These are phyloP conservation scores for Paedocypris sp. DNA, from an alignment of 2,113 vertebrate species.

Conservation along the genomic window DNA sequence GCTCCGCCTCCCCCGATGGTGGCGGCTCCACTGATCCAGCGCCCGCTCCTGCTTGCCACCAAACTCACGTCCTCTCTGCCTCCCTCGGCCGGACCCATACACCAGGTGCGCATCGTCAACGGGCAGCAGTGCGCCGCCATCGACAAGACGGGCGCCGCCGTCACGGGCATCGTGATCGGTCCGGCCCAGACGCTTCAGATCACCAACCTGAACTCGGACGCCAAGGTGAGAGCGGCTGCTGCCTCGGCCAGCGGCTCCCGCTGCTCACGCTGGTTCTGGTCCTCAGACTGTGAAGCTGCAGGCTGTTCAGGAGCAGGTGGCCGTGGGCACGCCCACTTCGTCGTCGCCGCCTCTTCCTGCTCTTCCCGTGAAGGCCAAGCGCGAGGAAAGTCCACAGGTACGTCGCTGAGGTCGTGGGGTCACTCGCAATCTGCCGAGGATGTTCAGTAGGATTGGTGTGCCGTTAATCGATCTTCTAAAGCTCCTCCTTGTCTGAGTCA, in stretches of 20 bases:
- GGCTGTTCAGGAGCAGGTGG: conserved; percentile 69
- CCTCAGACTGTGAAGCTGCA: conserved; percentile 72
- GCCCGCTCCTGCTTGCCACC: conserved; percentile 87
- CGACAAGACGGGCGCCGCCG: conserved; percentile 54
- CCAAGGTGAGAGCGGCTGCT: conserved; percentile 65
- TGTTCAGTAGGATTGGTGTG: too few species aligned
- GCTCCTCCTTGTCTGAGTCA: too few species aligned
- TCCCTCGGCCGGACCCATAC: conserved; percentile 83
- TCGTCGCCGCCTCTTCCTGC: conserved; percentile 71
- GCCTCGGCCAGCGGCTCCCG: background rate
- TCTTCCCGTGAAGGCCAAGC: conserved; percentile 72
- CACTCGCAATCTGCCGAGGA: too few species aligned
- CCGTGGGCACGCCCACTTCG: conserved; percentile 62
- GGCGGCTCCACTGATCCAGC: conserved; percentile 88
- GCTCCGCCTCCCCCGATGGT: conserved; percentile 95
- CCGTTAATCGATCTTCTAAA: too few species aligned
- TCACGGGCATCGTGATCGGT: conserved; percentile 83
- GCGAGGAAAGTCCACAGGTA: conserved; percentile 94
- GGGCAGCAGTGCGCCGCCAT: conserved; percentile 78
- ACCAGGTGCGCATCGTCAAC: conserved; percentile 92
- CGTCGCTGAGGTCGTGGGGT: too few species aligned
- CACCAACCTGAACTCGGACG: conserved; percentile 82
- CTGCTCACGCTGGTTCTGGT: background rate
- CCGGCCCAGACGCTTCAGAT: conserved; percentile 81
- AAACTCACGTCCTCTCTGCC: conserved; percentile 77